Percentiles rank a stretch among this genome's conserved stretches.
Conservation (phyloP, 1,140 invertebrate genomes). For the Drosophila melanica region DNA sequence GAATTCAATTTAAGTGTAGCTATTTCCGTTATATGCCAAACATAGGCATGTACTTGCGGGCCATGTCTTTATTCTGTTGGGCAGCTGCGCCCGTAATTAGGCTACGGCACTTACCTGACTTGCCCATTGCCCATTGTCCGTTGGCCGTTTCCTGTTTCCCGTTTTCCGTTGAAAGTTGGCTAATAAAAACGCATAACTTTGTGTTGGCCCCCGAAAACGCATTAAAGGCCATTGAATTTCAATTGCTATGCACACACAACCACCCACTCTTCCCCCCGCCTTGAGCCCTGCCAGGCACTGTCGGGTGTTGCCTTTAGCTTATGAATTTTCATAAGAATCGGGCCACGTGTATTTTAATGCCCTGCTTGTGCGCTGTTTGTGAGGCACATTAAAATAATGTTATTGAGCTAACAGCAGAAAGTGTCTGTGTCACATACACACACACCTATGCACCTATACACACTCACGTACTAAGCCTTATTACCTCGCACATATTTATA, state of each 20-base stretch:
- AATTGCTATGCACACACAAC: constrained; percentile 43
- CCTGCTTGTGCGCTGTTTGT: constrained; percentile 51
- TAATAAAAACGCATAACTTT: constrained; percentile 40
- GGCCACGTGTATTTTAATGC: constrained; percentile 57
- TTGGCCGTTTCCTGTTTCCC: too few species aligned
- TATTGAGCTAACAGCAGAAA: constrained; percentile 60
- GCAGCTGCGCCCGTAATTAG: constrained; percentile 55
- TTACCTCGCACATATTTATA: constrained; percentile 23
- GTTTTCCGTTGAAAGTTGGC: constrained; percentile 17
- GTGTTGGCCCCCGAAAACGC: neutral
- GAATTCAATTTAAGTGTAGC: constrained; percentile 10
- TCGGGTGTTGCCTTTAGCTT: constrained; percentile 13
- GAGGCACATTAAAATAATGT: constrained; percentile 65
- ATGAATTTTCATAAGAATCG: constrained; percentile 73
- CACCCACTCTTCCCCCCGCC: neutral
- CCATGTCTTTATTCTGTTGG: constrained; percentile 2
- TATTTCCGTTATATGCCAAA: constrained; percentile 5
- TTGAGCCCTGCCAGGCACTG: neutral
- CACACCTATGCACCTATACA: neutral
- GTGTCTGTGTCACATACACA: constrained; percentile 49
- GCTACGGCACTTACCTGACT: constrained; percentile 31
- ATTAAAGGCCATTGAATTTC: constrained; percentile 72
- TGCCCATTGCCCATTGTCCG: constrained; percentile 1
- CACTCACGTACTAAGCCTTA: neutral
- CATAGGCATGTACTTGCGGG: neutral